Conservation (phyloP, 2,888 invertebrate species). For the Calameuta filiformis region DNA sequence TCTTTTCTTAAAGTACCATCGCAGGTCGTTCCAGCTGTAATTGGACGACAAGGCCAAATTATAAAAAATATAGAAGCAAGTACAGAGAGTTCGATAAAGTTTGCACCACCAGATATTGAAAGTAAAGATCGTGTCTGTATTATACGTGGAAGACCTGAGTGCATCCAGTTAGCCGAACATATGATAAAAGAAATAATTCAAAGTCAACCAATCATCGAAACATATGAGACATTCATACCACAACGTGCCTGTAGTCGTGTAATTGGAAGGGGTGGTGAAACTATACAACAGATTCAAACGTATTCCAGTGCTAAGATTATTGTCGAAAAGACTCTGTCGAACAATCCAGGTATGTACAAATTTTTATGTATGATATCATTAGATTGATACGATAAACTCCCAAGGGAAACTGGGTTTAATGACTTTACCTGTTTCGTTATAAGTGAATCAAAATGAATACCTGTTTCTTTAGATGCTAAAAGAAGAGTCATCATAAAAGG, state of each 20-base stretch:
- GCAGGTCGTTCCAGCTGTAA: conserved; percentile 74
- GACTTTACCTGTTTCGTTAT: conserved; percentile 24
- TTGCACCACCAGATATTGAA: conserved; percentile 68
- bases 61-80: conserved; percentile 81
- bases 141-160: conserved; percentile 76
- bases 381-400: neutral
- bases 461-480: conserved; percentile 42
- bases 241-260: conserved; percentile 76
- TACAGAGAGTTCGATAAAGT: conserved; percentile 74
- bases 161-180: conserved; percentile 78
- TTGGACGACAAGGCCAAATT: conserved; percentile 81
- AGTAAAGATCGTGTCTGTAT: conserved; percentile 74
- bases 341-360: neutral
- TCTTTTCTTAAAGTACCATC: conserved; percentile 74
- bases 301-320: conserved; percentile 79
- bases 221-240: conserved; percentile 77
- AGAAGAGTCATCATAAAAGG: conserved; percentile 70
- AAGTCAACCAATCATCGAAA: conserved; percentile 76
- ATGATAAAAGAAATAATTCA: conserved; percentile 76
- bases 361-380: neutral
- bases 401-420: neutral
- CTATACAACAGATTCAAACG: conserved; percentile 77
- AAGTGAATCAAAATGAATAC: neutral
- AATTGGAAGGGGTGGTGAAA: conserved; percentile 81
- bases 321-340: conserved; percentile 60